Conservation (phyloP, 2,888 invertebrate species). For the Malthinus flaveolus region DNA sequence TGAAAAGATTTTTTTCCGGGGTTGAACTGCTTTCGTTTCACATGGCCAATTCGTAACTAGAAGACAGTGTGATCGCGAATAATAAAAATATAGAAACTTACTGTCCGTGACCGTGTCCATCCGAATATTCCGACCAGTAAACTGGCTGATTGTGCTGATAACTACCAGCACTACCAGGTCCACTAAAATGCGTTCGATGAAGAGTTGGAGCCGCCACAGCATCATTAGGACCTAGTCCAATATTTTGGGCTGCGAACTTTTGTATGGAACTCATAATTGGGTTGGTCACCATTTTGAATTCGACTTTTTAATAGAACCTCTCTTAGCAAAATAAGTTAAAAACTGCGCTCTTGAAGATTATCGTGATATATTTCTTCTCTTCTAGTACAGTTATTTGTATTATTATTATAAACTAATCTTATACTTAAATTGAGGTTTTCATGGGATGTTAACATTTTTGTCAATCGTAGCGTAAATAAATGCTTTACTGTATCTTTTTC, state of each 20-base stretch:
- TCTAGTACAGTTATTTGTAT: constrained; percentile 16
- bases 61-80: not conserved
- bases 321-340: not conserved
- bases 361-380: not conserved
- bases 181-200: constrained; percentile 39
- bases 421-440: constrained; percentile 9
- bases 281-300: constrained; percentile 13
- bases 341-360: not conserved
- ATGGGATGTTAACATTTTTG: constrained; percentile 8
- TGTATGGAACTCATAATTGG: constrained; percentile 10
- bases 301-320: not conserved
- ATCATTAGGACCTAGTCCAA: constrained; percentile 19
- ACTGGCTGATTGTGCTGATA: constrained; percentile 36
- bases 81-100: constrained; percentile 10
- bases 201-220: constrained; percentile 28
- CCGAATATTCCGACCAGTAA: not conserved
- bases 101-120: constrained; percentile 10
- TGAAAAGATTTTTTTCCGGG: not conserved
- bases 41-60: not conserved
- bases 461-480: constrained; percentile 20
- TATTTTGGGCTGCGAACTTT: constrained; percentile 12
- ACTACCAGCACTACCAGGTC: constrained; percentile 28
- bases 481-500: not conserved
- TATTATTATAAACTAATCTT: not conserved
- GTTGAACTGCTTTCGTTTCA: not conserved